Conservation (phyloP, 2,113 vertebrate genomes). For the Urocitellus parryii region DNA sequence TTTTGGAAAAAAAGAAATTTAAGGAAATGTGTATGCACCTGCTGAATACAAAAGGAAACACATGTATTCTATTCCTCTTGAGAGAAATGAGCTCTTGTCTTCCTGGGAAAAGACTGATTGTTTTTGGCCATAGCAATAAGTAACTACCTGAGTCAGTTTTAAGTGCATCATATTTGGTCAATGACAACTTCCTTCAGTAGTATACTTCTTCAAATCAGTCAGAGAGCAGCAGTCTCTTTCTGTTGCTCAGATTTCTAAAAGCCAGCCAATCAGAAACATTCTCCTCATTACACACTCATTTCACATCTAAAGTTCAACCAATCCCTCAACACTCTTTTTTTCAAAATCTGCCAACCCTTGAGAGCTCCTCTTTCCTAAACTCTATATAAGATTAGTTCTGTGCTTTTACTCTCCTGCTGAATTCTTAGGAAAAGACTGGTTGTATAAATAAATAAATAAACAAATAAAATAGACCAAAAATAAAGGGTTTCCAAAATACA, state of each 20-base stretch:
- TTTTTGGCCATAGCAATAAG: not conserved
- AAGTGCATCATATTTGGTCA: constrained; percentile 33
- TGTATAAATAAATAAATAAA: not conserved
- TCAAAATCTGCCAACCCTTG: not conserved
- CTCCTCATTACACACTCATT: not conserved
- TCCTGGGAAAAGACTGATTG: not conserved
- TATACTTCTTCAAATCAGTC: not conserved
- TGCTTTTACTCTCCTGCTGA: not conserved
- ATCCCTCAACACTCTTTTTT: not conserved
- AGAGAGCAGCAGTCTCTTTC: not conserved
- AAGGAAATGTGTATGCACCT: not conserved
- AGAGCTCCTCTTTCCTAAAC: not conserved
- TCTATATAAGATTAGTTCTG: not conserved
- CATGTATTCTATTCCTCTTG: not conserved
- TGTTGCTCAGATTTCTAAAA: not conserved
- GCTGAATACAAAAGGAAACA: not conserved
- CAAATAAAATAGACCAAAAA: not conserved
- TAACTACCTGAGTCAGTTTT: not conserved
- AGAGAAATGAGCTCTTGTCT: not conserved
- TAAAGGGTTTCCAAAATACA: constrained; percentile 20
- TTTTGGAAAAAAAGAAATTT: not conserved
- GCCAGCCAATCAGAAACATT: not conserved
- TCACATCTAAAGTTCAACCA: not conserved
- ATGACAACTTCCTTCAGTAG: not conserved
- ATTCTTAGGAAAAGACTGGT: not conserved